Percentiles rank a stretch among this genome's conserved stretches.
These are phyloP conservation scores for Elmis aenea DNA, from an alignment of 2,888 invertebrate genomes.

Conservation along the genomic window DNA sequence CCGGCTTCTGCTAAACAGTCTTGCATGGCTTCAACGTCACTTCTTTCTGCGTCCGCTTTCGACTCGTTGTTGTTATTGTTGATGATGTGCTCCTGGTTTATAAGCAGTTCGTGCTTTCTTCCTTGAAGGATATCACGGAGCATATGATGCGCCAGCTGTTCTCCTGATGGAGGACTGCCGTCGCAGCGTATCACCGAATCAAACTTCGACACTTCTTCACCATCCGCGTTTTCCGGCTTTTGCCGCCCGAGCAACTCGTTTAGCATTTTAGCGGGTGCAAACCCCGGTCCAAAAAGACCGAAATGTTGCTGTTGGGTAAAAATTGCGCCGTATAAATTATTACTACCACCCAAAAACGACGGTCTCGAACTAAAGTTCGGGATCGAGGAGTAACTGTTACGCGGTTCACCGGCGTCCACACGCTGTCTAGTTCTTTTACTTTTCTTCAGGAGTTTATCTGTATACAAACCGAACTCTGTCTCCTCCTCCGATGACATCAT, in stretches of 20 bases:
- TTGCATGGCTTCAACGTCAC: constrained; percentile 44
- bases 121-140: constrained; percentile 86
- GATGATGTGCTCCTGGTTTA: constrained; percentile 47
- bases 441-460: constrained; percentile 89
- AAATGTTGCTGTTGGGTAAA: constrained; percentile 75
- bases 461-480: constrained; percentile 89
- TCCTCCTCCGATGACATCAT: constrained; percentile 97
- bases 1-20: constrained; percentile 62
- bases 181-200: constrained; percentile 50
- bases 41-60: constrained; percentile 33
- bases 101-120: constrained; percentile 75
- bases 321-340: constrained; percentile 75
- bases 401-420: constrained; percentile 93
- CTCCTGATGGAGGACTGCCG: constrained; percentile 53
- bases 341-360: constrained; percentile 64
- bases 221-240: constrained; percentile 47
- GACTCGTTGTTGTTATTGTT: constrained; percentile 53
- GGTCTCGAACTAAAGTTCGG: constrained; percentile 72
- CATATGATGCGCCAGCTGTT: constrained; percentile 72
- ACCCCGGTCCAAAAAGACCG: constrained; percentile 78
- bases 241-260: constrained; percentile 83
- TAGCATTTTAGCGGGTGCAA: constrained; percentile 86
- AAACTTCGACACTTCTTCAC: constrained; percentile 44
- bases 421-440: constrained; percentile 91
- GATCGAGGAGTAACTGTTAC: constrained; percentile 84